Percentiles rank a stretch among this genome's conserved stretches.
Conservation (phyloP, 2,797 vertebrate genomes). For the Gallinago solitaria region DNA sequence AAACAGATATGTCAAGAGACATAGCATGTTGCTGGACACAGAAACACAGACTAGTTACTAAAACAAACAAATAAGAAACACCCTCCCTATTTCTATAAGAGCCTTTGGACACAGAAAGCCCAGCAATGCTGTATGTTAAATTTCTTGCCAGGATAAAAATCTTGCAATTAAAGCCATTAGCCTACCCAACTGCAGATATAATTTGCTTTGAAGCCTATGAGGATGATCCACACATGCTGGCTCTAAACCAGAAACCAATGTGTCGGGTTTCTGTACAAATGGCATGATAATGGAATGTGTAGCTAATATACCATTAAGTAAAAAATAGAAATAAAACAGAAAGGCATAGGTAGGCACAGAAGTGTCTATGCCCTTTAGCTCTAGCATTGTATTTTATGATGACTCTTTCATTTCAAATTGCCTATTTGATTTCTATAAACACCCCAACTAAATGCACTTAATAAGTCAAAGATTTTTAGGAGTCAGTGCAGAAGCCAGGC, state of each 20-base stretch:
- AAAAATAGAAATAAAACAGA: neutral
- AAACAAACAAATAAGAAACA: neutral
- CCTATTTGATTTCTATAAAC: neutral
- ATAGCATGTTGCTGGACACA: neutral
- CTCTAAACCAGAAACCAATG: neutral
- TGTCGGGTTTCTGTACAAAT: neutral
- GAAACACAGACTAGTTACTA: neutral
- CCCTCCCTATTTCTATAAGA: neutral
- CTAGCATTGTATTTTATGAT: neutral
- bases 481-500: neutral
- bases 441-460: neutral
- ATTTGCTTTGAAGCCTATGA: neutral
- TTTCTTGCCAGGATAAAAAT: neutral
- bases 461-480: neutral
- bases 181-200: neutral
- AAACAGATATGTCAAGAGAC: constrained; percentile 11
- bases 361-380: neutral
- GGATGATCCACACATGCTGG: neutral
- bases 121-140: neutral
- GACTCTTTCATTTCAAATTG: neutral
- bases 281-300: neutral
- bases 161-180: neutral
- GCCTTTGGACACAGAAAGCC: neutral
- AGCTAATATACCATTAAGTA: neutral
- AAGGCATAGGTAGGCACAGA: neutral